Evolutionary conservation across 1,140 invertebrate genomes (phyloP), one percentile per base, ranked within the genome.

Genomic region (Drosophila ambigua): DNA sequence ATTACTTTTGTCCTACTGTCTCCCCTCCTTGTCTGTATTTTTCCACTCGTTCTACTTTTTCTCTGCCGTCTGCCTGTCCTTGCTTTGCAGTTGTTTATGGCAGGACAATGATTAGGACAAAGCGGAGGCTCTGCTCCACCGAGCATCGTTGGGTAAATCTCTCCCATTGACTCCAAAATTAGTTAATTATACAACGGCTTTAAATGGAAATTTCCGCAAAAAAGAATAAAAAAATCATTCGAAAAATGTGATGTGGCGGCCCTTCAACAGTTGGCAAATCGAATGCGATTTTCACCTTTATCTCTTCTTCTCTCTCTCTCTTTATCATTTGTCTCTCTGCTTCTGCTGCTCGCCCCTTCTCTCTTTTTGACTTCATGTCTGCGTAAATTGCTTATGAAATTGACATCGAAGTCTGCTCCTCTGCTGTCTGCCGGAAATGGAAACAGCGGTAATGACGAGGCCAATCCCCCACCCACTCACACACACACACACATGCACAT

Each of bases 331-430:
- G 20, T 24, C 24, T 39, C 2, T 23, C 16, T 44, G 57, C 26
- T 20, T 0, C 13, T n/a, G 24, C 39, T 16, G 31, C 24, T 7
- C 13, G 8, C 39, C 23, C 41, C 41, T 16, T 15, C 59, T 28
- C 54, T 60, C 57, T 54, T 54, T 51, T 43, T 49, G 43, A 39
- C 11, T 39, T 11, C 4, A 39, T 39, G 65, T 73, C 77, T 71
- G 69, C 62, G 78, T 87, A 85, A 87, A 85, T 85, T 85, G 83
- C 82, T 87, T 85, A 85, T 85, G 75, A 85, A 85, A 87, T 85
- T 85, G 82, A 85, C 82, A 85, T 78, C 74, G 62, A 87, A 81
- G 72, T 55, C 55, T 69, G 46, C 57, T 35, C 58, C 13, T 24
- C 45, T 66, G 55, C 8, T 65, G 82, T 87, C 78, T 85, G 83